Evolutionary conservation across 2,888 invertebrate genomes (phyloP), one percentile per base, ranked within the genome.

Genomic region (Caenorhabditis angaria): DNA sequence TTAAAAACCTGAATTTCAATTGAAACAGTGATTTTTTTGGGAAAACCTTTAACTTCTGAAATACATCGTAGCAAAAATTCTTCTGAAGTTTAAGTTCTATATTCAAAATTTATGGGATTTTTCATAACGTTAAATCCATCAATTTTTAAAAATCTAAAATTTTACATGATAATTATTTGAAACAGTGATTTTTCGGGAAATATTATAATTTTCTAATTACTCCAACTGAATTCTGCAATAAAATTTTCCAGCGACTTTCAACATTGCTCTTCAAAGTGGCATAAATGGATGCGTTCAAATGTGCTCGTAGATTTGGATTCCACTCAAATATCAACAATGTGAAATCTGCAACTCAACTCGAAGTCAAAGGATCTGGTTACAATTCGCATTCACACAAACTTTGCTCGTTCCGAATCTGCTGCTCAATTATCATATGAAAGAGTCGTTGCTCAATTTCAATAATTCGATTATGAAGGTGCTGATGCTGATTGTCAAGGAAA

Each of bases 401-500:
- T 74, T 51, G 54, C 0, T 6, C 32, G 32, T 41, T 18, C 14
- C 41, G 41, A 22, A 29, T 22, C 25, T 18, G 14, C 27, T 14
- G 22, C 29, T 18, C 29, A 20, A 12, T 28, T 18, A 6, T 14
- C 29, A 55, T 41, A 47, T 14, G 22, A n/a, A 12, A 18, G 41
- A 41, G 18, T 12, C 18, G 41, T 41, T 41, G 41, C 41, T 53
- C 53, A 53, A 27, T 18, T n/a, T 24, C 53, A 24, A 27, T 3
- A 10, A 10, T 53, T n/a, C 53, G 14, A 41, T 18, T 5, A 14
- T 24, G 51, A 4, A n/a, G 41, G 20, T 3, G 59, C 60, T 51
- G 27, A 41, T 8, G 61, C 71, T 5, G 54, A 58, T 70, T 84
- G 84, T 55, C 56, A 47, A 22, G 70, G 73, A 29, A 50, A 81